These are phyloP conservation scores for Globia sparganii DNA, from an alignment of 2,888 invertebrate genomes.

Conservation along the genomic window DNA sequence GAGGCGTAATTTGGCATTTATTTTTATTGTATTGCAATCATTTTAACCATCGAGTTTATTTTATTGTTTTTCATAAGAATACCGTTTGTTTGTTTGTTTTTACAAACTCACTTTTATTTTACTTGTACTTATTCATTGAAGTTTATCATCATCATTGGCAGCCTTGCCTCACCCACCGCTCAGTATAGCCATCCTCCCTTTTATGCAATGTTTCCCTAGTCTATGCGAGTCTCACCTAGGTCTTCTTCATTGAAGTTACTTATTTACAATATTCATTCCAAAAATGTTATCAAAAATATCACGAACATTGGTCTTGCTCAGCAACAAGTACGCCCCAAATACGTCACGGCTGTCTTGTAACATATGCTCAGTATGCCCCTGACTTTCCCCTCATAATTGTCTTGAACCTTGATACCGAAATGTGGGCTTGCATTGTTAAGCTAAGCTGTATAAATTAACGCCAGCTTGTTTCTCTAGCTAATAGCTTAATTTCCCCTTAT, in stretches of 20 bases:
- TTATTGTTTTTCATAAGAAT: neutral
- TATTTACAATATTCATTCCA: neutral
- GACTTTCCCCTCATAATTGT: conserved; percentile 65
- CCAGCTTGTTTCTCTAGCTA: conserved; percentile 61
- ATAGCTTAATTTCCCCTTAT: conserved; percentile 67
- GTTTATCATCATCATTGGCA: neutral
- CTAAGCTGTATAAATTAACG: conserved; percentile 69
- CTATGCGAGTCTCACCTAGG: neutral
- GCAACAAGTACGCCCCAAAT: conserved; percentile 50
- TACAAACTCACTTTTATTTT: neutral
- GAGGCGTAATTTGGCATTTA: neutral
- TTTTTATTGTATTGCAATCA: neutral
- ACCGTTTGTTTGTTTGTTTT: neutral
- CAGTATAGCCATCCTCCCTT: neutral
- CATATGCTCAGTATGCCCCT: conserved; percentile 53
- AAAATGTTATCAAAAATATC: conserved; percentile 9
- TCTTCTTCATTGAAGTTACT: neutral
- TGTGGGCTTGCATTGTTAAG: conserved; percentile 68
- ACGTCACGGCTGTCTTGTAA: conserved; percentile 41
- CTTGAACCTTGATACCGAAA: conserved; percentile 62
- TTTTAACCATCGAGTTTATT: neutral
- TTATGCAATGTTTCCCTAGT: neutral
- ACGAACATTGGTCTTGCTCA: conserved; percentile 27
- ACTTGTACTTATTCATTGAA: neutral
- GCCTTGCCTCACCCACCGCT: neutral